phyloP scores from a whole-genome alignment of 2,888 invertebrate species.

The Drosophila cognata region DNA sequence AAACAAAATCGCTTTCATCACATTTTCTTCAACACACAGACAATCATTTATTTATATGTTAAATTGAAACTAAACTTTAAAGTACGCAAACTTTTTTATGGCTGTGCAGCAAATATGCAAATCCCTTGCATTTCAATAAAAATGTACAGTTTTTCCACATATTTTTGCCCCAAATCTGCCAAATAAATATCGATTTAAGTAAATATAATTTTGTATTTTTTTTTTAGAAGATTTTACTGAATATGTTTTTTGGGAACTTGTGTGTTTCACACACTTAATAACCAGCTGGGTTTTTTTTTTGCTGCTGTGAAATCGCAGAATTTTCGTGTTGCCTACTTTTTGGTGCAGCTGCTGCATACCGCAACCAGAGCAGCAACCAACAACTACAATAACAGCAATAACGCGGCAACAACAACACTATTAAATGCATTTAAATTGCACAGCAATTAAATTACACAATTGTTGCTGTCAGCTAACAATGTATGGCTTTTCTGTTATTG shows the following conservation, averaged over 20 bases:
- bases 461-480: constrained; percentile 41
- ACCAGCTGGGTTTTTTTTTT: constrained; percentile 1
- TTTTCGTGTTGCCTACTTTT: constrained; percentile 49
- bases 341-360: constrained; percentile 37
- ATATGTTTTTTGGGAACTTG: not conserved
- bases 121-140: not conserved
- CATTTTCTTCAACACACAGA: not conserved
- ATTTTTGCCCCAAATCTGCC: not conserved
- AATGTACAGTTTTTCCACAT: not conserved
- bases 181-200: not conserved
- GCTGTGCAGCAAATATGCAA: not conserved
- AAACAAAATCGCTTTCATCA: not conserved
- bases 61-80: not conserved
- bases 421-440: constrained; percentile 55
- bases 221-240: not conserved
- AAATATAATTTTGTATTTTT: not conserved
- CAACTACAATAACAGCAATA: constrained; percentile 19
- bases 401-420: constrained; percentile 17
- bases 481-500: constrained; percentile 1
- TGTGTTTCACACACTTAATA: not conserved
- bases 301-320: constrained; percentile 12
- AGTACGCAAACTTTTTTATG: not conserved
- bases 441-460: constrained; percentile 62
- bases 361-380: constrained; percentile 8
- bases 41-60: not conserved